phyloP scores from a whole-genome alignment of 2,113 vertebrate genomes.

The Illadopsis cleaveri region DNA sequence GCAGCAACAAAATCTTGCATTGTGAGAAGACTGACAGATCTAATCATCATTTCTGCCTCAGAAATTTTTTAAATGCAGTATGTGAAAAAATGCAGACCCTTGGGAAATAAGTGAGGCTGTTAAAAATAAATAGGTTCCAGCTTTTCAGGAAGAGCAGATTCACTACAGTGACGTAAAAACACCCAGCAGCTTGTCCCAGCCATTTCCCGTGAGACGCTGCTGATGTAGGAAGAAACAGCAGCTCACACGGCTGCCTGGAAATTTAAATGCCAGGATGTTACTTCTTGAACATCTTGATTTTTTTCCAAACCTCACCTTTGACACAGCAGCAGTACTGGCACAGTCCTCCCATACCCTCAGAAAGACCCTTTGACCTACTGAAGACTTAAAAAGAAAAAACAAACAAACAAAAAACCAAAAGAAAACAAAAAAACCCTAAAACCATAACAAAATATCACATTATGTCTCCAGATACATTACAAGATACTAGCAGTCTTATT shows the following conservation, averaged over 20 bases:
- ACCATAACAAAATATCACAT: neutral
- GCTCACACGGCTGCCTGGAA: slow-evolving; percentile 44
- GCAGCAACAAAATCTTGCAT: neutral
- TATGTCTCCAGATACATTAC: neutral
- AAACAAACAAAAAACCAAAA: neutral
- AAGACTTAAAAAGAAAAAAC: neutral
- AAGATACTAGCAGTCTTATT: neutral
- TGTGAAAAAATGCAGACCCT: slow-evolving; percentile 29
- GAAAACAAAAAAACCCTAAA: neutral
- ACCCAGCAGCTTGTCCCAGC: slow-evolving; percentile 56
- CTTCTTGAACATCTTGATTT: neutral
- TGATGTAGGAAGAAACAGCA: slow-evolving; percentile 50
- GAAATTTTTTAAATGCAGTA: slow-evolving; percentile 30
- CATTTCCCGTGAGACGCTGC: slow-evolving; percentile 22
- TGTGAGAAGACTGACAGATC: neutral
- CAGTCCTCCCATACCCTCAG: neutral
- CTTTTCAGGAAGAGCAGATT: slow-evolving; percentile 61
- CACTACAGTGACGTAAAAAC: slow-evolving; percentile 56
- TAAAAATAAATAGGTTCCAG: slow-evolving; percentile 69
- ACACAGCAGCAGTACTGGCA: neutral
- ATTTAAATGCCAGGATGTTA: slow-evolving; percentile 41
- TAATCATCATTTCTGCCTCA: neutral
- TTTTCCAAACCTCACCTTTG: slow-evolving; percentile 9
- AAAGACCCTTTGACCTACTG: neutral
- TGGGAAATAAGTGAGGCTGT: slow-evolving; percentile 32